These are phyloP conservation scores for Urocolius indicus DNA, from an alignment of 2,113 vertebrate genomes.

Conservation along the genomic window DNA sequence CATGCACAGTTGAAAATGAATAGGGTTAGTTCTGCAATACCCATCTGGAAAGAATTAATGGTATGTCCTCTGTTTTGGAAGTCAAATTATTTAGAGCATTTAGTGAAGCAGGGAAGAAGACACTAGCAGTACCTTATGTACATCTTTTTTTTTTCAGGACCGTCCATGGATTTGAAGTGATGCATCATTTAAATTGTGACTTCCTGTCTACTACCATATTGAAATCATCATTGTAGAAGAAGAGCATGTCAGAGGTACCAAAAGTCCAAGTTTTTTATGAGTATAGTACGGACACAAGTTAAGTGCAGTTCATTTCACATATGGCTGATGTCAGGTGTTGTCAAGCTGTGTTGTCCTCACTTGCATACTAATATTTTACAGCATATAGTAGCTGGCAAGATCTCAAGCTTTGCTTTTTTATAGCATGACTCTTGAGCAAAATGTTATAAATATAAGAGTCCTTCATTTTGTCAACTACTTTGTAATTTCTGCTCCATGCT, in stretches of 20 bases:
- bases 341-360: constrained; percentile 4
- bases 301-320: constrained; percentile 23
- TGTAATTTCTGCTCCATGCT: background rate
- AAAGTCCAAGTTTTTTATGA: background rate
- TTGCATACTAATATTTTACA: constrained; percentile 56
- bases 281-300: background rate
- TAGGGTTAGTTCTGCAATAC: background rate
- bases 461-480: constrained; percentile 1
- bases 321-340: constrained; percentile 38
- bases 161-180: background rate
- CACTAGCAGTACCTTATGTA: background rate
- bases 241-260: background rate
- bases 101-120: background rate
- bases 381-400: constrained; percentile 32
- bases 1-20: background rate
- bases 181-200: background rate
- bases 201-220: constrained; percentile 6
- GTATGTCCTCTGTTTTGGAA: background rate
- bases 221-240: constrained; percentile 27
- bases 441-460: background rate
- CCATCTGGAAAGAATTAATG: background rate
- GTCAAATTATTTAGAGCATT: background rate
- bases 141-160: background rate
- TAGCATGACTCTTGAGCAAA: constrained; percentile 10
- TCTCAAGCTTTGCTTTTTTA: constrained; percentile 36